Base-by-base conservation (phyloP, 2,797 vertebrate genomes). In the Malurus splendens region DNA sequence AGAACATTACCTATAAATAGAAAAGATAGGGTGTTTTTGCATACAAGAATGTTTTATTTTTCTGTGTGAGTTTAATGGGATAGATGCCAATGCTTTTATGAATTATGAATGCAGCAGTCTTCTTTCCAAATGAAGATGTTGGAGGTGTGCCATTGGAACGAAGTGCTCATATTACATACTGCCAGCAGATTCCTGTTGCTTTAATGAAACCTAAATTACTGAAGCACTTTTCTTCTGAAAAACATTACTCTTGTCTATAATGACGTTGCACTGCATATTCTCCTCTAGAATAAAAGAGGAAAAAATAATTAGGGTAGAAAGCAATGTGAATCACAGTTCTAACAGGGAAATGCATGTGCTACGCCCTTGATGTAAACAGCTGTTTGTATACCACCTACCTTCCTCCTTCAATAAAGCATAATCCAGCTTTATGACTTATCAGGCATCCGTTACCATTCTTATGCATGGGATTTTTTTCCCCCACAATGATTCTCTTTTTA, bases 21-120 rank as follows among this genome's bases (percentile, higher is more conserved):
- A 86, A 89, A 93, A 93, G 79, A 82, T 54, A 70, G 44, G 55
- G 42, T 87, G 64, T 36, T 93, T 96, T 77, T 92, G 56, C 89
- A 80, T 86, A 23, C 51, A 85, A 87, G 82, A 94, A 89, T 73
- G 72, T 94, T 95, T 95, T 93, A 60, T 92, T 92, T 95, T 94
- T 89, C 94, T 86, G 65, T 82, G 87, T 87, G 95, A 89, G 64
- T 83, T 95, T 94, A 94, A 88, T 77, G 73, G 96, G 96, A 92
- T 57, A 77, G 62, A 88, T 90, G 95, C 96, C 96, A 96, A 74
- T 59, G 77, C 86, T 96, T 96, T 96, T 94, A 94, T 96, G 90
- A 97, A 96, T 96, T 96, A 96, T 94, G 94, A 95, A 96, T 96
- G 95, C 91, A 92, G 90, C 82, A 91, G 92, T 86, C 92, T 94